Evolutionary conservation across 2,888 invertebrate genomes (phyloP).

Genomic region (Trichopria drosophilae): DNA sequence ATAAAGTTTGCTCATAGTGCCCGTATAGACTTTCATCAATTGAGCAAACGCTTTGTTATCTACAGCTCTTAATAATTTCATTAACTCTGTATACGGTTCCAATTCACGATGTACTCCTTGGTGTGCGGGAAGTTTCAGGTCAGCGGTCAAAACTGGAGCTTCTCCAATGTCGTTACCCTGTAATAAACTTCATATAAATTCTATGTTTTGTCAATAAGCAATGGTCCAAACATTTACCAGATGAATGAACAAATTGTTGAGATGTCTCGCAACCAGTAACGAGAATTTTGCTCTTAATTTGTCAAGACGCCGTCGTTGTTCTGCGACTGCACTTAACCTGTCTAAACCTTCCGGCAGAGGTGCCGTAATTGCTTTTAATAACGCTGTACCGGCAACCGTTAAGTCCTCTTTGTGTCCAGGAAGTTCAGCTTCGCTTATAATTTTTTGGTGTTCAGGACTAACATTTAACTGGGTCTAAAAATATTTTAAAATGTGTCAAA

Average conservation of each 20-base stretch:
- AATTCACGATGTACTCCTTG: constrained; percentile 83
- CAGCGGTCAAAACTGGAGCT: constrained; percentile 54
- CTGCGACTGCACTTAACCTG: constrained; percentile 74
- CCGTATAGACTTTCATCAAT: constrained; percentile 80
- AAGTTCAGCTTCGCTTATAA: constrained; percentile 74
- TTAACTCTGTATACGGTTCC: constrained; percentile 82
- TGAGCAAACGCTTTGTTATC: constrained; percentile 81
- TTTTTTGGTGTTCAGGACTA: constrained; percentile 67
- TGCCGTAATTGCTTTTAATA: constrained; percentile 71
- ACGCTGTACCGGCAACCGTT: constrained; percentile 71
- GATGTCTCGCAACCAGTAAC: constrained; percentile 80
- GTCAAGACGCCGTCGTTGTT: constrained; percentile 77
- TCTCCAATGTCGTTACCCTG: constrained; percentile 74
- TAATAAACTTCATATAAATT: neutral
- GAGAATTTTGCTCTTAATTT: constrained; percentile 80
- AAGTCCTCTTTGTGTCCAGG: constrained; percentile 66
- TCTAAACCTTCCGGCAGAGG: constrained; percentile 51
- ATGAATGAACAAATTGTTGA: constrained; percentile 94
- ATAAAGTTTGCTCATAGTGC: constrained; percentile 83
- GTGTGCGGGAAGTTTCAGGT: constrained; percentile 75
- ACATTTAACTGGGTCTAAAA: constrained; percentile 71
- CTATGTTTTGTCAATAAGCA: neutral
- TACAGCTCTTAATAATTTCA: constrained; percentile 89
- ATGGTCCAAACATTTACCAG: constrained; percentile 62
- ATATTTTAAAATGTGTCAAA: constrained; percentile 16